Evolutionary conservation across 2,113 vertebrate species (phyloP).

Genomic region (Xiphophorus couchianus): DNA sequence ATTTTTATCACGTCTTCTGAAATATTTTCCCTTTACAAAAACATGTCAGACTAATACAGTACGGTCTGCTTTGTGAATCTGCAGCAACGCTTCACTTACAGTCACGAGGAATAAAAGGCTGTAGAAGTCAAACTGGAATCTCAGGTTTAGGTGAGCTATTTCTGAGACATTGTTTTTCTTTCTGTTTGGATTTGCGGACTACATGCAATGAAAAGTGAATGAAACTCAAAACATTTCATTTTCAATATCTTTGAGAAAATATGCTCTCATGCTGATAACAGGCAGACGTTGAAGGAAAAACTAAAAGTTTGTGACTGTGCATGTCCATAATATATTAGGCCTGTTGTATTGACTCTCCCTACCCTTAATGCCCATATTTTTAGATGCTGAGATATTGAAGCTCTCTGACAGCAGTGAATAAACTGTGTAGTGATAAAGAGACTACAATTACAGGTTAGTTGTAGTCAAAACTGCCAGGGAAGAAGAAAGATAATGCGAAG

Average conservation of each 20-base stretch:
- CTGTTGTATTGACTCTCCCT: not conserved
- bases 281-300: no score
- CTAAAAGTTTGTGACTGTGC: no score
- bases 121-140: constrained; percentile 38
- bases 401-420: not conserved
- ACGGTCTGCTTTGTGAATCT: not conserved
- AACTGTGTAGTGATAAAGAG: no score
- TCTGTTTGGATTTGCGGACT: not conserved
- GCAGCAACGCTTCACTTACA: not conserved
- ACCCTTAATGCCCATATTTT: not conserved
- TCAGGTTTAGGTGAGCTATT: constrained; percentile 3
- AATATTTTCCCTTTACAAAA: not conserved
- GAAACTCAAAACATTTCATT: not conserved
- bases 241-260: not conserved
- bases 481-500: no score
- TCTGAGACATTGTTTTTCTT: constrained; percentile 2
- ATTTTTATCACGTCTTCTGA: not conserved
- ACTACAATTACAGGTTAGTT: no score
- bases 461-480: no score
- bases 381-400: not conserved
- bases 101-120: not conserved
- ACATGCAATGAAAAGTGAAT: not conserved
- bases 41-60: not conserved
- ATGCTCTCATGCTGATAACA: no score
- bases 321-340: no score